phyloP scores from a whole-genome alignment of 1,140 invertebrate species.

The Dendroctonus valens region DNA sequence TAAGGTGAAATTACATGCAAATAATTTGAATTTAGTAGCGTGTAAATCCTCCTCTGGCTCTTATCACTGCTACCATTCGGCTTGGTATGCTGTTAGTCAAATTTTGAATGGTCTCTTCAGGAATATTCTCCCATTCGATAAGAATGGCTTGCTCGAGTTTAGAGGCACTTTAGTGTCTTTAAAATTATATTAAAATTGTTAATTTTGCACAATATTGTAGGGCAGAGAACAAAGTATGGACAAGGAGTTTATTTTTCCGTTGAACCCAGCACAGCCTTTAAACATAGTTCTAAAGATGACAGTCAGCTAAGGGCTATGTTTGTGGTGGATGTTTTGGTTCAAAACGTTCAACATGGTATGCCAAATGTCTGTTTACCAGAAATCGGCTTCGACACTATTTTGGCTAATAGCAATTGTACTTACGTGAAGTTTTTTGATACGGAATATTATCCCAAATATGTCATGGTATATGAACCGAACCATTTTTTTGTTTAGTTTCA shows the following conservation, averaged over 20 bases:
- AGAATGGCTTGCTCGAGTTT: no score
- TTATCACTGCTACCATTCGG: no score
- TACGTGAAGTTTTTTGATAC: conserved; percentile 39
- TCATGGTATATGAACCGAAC: conserved; percentile 22
- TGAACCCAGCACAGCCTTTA: conserved; percentile 18
- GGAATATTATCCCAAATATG: conserved; percentile 38
- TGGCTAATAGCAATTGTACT: conserved; percentile 22
- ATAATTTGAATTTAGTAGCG: no score
- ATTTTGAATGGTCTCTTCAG: no score
- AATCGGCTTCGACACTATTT: conserved; percentile 33
- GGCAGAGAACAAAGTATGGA: conserved; percentile 32
- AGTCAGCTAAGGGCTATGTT: conserved; percentile 32
- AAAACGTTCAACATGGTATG: conserved; percentile 20
- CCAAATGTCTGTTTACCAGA: conserved; percentile 26
- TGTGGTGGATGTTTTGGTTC: conserved; percentile 32
- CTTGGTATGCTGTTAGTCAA: no score
- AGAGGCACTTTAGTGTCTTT: no score
- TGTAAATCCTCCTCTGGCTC: no score
- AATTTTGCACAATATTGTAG: conserved; percentile 1
- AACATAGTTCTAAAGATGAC: conserved; percentile 28
- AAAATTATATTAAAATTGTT: no score
- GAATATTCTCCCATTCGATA: no score
- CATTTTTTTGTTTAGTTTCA: neutral
- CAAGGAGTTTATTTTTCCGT: conserved; percentile 38
- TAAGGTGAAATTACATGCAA: no score